Evolutionary conservation across 2,797 vertebrate species (phyloP).

Genomic region (Trichosurus vulpecula): DNA sequence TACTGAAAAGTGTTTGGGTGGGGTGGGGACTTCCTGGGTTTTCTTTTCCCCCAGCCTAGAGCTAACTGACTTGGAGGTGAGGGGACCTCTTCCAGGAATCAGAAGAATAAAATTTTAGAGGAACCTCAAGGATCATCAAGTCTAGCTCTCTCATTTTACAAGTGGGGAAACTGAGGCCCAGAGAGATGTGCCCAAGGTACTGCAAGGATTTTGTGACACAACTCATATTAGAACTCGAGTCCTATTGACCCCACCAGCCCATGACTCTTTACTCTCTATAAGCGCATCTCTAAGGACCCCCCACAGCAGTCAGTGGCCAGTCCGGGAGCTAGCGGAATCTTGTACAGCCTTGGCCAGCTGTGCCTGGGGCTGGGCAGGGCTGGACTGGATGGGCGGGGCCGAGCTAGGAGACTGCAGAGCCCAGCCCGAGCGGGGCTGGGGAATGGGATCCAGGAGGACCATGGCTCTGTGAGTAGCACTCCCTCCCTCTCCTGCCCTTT

Average conservation of each 20-base stretch:
- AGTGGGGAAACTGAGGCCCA: not conserved
- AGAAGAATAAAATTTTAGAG: not conserved
- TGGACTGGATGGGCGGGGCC: not conserved
- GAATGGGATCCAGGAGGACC: conserved; percentile 29
- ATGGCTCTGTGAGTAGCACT: conserved; percentile 77
- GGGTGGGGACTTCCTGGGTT: not conserved
- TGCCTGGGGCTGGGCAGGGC: not conserved
- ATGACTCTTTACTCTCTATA: not conserved
- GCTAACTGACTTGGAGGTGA: not conserved
- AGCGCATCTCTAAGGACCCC: not conserved
- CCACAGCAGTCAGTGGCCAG: not conserved
- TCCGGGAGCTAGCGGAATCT: not conserved
- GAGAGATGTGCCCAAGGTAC: not conserved
- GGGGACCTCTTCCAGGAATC: not conserved
- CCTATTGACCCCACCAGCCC: not conserved
- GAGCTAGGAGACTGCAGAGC: not conserved
- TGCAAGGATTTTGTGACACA: not conserved
- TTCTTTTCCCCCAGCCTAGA: not conserved
- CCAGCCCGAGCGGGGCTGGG: no score
- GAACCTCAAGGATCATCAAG: not conserved
- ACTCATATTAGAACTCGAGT: not conserved
- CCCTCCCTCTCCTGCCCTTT: not conserved
- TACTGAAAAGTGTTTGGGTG: not conserved
- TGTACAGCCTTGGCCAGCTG: not conserved
- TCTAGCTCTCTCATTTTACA: not conserved